Percentiles rank a stretch among this genome's conserved stretches.
These are phyloP conservation scores for Sebastes steindachneri DNA, from an alignment of 2,797 vertebrate genomes.

Conservation along the genomic window DNA sequence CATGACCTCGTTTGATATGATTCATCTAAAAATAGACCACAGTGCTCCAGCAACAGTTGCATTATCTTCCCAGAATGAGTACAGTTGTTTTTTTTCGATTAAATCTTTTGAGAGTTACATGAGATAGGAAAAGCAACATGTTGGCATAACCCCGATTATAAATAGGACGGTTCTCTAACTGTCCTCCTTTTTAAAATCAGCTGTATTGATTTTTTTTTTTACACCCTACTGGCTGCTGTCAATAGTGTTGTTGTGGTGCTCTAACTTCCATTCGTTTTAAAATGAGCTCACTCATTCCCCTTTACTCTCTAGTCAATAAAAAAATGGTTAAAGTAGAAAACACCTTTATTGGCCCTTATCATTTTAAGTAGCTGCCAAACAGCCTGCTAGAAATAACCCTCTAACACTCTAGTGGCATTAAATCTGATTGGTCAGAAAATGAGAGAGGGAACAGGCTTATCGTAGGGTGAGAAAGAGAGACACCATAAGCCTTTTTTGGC, in stretches of 20 bases:
- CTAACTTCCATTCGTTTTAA: not conserved
- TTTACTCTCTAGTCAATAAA: conserved; percentile 17
- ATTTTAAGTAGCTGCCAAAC: conserved; percentile 9
- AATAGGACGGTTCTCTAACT: not conserved
- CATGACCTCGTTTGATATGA: conserved; percentile 2
- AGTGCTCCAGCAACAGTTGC: not conserved
- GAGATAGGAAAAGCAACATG: not conserved
- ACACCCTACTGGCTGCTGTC: conserved; percentile 4
- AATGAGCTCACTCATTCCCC: not conserved
- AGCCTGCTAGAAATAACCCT: conserved; percentile 2
- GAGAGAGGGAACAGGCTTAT: conserved; percentile 21
- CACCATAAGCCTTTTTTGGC: conserved; percentile 9
- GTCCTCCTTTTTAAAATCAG: not conserved
- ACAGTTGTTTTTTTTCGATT: not conserved
- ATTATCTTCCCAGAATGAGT: not conserved
- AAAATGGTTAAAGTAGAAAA: conserved; percentile 6
- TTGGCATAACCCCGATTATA: not conserved
- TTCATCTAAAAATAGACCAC: conserved; percentile 27
- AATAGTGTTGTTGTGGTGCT: not conserved
- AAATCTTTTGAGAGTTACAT: not conserved
- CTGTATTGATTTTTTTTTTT: not conserved
- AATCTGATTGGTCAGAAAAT: conserved; percentile 12
- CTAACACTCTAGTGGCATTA: not conserved
- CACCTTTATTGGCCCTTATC: conserved; percentile 5
- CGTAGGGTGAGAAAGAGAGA: not conserved